These are phyloP conservation scores for Geopemphigus sp. DNA, from an alignment of 1,140 invertebrate species.

Conservation along the genomic window DNA sequence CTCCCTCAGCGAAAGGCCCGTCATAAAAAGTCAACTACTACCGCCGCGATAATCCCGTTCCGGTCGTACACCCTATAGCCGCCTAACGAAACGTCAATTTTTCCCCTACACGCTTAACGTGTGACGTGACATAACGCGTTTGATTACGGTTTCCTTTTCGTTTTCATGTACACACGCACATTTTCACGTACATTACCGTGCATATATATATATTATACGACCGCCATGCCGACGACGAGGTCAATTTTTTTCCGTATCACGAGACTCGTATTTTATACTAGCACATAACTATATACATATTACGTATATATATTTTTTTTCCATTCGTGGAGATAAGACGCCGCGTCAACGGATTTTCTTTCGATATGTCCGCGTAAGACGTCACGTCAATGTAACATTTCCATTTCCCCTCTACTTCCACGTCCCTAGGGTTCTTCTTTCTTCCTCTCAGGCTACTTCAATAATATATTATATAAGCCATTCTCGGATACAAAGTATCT, in stretches of 20 bases:
- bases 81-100: not conserved
- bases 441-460: not conserved
- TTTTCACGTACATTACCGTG: not conserved
- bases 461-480: not conserved
- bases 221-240: not conserved
- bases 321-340: not conserved
- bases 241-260: not conserved
- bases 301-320: not conserved
- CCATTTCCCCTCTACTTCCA: not conserved
- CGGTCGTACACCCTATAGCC: not conserved
- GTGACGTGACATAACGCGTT: too few species aligned
- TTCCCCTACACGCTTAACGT: too few species aligned
- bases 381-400: not conserved
- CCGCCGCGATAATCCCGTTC: not conserved
- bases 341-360: not conserved
- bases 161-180: not conserved
- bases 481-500: too few species aligned
- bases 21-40: constrained; percentile 43
- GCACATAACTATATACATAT: not conserved
- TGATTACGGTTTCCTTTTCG: not conserved
- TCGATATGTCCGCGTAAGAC: not conserved
- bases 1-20: not conserved
- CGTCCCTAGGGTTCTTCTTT: too few species aligned
- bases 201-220: not conserved
- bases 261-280: not conserved